These are phyloP conservation scores for Ditula angustiorana DNA, from an alignment of 2,888 invertebrate genomes.

Conservation along the genomic window DNA sequence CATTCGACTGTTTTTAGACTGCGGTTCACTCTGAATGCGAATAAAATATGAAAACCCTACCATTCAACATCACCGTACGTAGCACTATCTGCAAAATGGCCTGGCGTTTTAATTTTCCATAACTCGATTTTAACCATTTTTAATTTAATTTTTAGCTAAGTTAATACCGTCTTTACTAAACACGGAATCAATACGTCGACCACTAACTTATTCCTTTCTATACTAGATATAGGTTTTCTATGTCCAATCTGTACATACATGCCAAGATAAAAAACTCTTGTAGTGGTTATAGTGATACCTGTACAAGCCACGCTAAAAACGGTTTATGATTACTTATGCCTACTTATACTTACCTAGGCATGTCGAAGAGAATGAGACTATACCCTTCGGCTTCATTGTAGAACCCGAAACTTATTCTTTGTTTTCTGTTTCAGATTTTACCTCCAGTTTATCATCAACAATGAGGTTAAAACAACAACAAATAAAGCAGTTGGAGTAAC, in stretches of 20 bases:
- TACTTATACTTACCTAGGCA: too few species aligned
- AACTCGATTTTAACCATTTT: too few species aligned
- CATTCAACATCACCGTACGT: slow-evolving; percentile 50
- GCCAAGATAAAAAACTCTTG: too few species aligned
- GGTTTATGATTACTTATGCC: too few species aligned
- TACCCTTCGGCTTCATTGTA: not conserved
- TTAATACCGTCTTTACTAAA: too few species aligned
- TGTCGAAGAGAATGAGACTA: not conserved
- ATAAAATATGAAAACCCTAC: slow-evolving; percentile 75
- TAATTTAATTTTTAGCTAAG: too few species aligned
- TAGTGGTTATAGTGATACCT: too few species aligned
- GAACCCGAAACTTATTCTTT: not conserved
- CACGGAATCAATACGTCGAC: too few species aligned
- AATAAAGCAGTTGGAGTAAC: slow-evolving; percentile 31
- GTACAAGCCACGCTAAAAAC: too few species aligned
- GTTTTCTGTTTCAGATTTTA: slow-evolving; percentile 14
- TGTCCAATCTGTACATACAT: too few species aligned
- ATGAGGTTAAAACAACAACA: slow-evolving; percentile 45
- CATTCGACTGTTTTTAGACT: slow-evolving; percentile 72
- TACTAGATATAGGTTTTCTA: too few species aligned
- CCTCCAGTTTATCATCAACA: not conserved
- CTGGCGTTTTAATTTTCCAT: slow-evolving; percentile 15
- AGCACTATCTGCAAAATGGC: slow-evolving; percentile 16
- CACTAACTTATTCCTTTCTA: too few species aligned
- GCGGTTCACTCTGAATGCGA: slow-evolving; percentile 63